A percentile compares a stretch with the other conserved stretches of the same genome.
phyloP scores from a whole-genome alignment of 2,888 invertebrate genomes.

The Nomada ruficornis region DNA sequence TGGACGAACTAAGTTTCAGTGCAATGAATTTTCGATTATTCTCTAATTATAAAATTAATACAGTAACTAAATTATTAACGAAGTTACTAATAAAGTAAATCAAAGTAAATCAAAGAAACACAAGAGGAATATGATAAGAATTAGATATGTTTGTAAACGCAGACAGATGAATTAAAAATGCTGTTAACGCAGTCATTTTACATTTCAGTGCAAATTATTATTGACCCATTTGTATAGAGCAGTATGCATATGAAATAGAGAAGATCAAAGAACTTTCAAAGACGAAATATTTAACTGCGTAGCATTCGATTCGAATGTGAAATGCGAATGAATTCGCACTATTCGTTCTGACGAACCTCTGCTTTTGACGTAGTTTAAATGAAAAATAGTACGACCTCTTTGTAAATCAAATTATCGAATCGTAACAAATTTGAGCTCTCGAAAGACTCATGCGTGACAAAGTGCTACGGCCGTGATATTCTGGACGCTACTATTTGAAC shows the following conservation, averaged over 20 bases:
- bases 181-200: too few relatives aligned
- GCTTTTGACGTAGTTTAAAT: conserved; percentile 21
- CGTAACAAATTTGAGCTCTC: conserved; percentile 30
- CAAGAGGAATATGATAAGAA: too few relatives aligned
- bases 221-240: too few relatives aligned
- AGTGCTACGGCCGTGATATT: conserved; percentile 23
- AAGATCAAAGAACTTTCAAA: not conserved
- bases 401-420: conserved; percentile 57
- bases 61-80: too few relatives aligned
- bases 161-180: too few relatives aligned
- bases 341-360: conserved; percentile 3
- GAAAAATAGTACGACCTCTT: conserved; percentile 5
- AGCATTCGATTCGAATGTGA: not conserved
- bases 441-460: conserved; percentile 20
- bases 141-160: too few relatives aligned
- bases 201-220: too few relatives aligned
- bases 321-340: not conserved
- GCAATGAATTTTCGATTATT: too few relatives aligned
- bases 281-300: not conserved
- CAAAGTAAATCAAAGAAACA: too few relatives aligned
- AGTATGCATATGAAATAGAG: not conserved
- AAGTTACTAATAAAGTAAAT: too few relatives aligned
- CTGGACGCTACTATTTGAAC: conserved; percentile 38
- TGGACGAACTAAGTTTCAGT: too few relatives aligned
- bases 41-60: too few relatives aligned